Conservation (phyloP, 2,797 vertebrate genomes). For the Orientallactaga sibirica region DNA sequence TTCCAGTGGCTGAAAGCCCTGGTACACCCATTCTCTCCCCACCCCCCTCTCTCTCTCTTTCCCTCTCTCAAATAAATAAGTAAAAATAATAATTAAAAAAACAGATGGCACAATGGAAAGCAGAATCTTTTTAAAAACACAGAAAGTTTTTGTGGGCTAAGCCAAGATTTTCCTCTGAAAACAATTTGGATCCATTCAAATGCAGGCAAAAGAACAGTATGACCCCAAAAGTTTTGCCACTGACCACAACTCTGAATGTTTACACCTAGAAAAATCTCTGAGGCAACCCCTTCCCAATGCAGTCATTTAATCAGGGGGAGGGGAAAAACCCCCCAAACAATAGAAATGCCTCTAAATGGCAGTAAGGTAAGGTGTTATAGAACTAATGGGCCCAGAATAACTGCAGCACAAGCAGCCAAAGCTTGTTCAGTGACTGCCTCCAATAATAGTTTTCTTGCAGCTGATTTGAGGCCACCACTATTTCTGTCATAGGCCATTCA, state of each 20-base stretch:
- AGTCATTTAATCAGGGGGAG: slow-evolving; percentile 1
- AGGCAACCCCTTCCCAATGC: neutral
- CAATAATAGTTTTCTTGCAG: neutral
- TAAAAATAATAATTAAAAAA: neutral
- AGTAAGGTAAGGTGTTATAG: neutral
- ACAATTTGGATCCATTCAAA: slow-evolving; percentile 51
- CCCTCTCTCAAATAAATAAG: too few relatives aligned
- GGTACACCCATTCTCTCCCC: too few relatives aligned
- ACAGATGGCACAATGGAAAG: too few relatives aligned
- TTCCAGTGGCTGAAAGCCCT: too few relatives aligned
- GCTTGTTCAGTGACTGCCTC: neutral
- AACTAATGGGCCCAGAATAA: neutral
- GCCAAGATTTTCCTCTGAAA: slow-evolving; percentile 26
- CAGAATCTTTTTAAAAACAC: neutral
- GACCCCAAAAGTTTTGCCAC: neutral
- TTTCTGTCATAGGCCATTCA: neutral
- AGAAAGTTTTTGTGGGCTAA: neutral
- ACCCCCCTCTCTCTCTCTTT: too few relatives aligned
- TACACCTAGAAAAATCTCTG: slow-evolving; percentile 28
- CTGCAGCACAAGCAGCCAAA: neutral
- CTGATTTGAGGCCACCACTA: neutral
- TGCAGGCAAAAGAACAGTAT: neutral
- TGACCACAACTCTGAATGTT: neutral
- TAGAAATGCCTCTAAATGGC: neutral
- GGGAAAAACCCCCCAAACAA: neutral